phyloP scores from a whole-genome alignment of 2,113 vertebrate genomes.

The Chloroceryle aenea region DNA sequence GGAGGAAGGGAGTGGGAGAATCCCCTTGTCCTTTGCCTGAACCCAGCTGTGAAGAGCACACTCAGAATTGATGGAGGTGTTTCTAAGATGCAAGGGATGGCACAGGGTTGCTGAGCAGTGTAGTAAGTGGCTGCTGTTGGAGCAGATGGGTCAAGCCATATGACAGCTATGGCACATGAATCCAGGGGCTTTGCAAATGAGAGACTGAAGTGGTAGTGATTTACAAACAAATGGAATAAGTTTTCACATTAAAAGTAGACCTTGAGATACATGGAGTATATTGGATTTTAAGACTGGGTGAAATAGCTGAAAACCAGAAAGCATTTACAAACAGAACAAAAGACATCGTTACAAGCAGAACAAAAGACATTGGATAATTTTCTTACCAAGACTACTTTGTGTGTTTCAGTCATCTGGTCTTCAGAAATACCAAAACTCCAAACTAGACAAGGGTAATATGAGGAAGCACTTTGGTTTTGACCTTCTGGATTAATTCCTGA shows the following conservation, averaged over 20 bases:
- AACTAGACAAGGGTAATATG: background rate
- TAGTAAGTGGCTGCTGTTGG: background rate
- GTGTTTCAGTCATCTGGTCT: background rate
- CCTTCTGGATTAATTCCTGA: slow-evolving; percentile 50
- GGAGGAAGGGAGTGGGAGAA: background rate
- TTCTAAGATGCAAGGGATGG: background rate
- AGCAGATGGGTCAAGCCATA: background rate
- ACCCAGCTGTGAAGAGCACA: background rate
- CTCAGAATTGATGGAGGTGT: background rate
- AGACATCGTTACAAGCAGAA: background rate
- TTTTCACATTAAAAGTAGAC: background rate
- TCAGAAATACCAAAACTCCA: background rate
- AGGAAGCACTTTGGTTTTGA: slow-evolving; percentile 7
- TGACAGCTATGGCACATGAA: background rate
- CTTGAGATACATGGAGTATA: background rate
- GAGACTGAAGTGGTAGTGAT: background rate
- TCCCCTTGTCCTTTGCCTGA: background rate
- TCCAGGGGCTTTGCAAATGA: slow-evolving; percentile 17
- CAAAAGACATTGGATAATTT: background rate
- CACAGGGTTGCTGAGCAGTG: background rate
- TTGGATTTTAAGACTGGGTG: background rate
- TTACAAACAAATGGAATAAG: background rate
- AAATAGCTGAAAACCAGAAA: background rate
- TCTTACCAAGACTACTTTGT: background rate
- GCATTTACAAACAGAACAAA: background rate